Conservation (phyloP, 2,113 vertebrate species). For the Xenus cinereus region DNA sequence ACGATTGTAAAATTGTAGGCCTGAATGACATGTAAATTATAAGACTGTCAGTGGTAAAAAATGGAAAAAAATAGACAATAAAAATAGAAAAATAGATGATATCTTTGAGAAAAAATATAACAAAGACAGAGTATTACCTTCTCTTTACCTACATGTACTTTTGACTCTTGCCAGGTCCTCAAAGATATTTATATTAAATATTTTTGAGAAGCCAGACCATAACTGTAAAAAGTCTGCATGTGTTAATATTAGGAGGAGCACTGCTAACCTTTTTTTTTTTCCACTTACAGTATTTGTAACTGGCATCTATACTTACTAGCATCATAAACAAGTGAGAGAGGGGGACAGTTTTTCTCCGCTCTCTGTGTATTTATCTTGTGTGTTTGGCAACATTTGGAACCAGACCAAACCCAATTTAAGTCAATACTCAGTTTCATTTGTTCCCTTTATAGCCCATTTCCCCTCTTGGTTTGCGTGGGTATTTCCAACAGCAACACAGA, state of each 20-base stretch:
- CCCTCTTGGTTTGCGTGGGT: slow-evolving; percentile 54
- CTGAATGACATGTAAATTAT: neutral
- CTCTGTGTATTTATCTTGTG: neutral
- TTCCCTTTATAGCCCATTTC: slow-evolving; percentile 57
- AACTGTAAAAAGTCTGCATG: neutral
- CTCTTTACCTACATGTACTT: neutral
- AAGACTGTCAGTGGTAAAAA: neutral
- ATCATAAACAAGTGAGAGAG: neutral
- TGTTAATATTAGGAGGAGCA: neutral
- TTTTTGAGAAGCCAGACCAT: neutral
- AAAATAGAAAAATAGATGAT: neutral
- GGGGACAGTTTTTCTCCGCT: neutral
- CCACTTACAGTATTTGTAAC: neutral
- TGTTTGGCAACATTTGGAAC: slow-evolving; percentile 49
- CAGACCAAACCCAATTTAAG: slow-evolving; percentile 46
- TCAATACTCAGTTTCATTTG: slow-evolving; percentile 36
- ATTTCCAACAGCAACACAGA: slow-evolving; percentile 46
- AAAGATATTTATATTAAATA: neutral
- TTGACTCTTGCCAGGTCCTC: neutral
- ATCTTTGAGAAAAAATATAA: neutral
- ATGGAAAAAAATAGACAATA: neutral
- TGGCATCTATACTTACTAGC: neutral
- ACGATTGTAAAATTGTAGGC: neutral
- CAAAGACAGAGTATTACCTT: neutral
- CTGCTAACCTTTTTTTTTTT: neutral